phyloP scores from a whole-genome alignment of 35 echinoderm and acorn worm genomes.

The Eucidaris tribuloides region DNA sequence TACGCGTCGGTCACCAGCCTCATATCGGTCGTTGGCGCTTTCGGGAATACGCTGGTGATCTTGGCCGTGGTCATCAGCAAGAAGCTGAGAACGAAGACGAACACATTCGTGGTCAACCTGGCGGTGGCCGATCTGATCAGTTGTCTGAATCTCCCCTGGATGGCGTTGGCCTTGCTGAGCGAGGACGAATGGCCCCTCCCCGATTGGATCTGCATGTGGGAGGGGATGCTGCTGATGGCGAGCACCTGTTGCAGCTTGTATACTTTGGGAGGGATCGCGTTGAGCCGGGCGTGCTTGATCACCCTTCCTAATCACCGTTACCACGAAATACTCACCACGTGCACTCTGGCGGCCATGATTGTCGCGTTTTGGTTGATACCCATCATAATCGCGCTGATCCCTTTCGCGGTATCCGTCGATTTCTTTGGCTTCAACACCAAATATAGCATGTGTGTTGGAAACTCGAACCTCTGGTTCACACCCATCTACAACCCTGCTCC shows the following conservation, averaged over 20 bases:
- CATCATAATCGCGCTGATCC: slow-evolving; percentile 36
- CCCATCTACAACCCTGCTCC: slow-evolving; percentile 52
- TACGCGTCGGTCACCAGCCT: slow-evolving; percentile 26
- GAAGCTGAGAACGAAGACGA: slow-evolving; percentile 74
- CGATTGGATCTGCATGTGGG: slow-evolving; percentile 56
- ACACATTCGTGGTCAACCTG: slow-evolving; percentile 68
- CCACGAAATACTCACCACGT: slow-evolving; percentile 41
- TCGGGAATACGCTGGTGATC: slow-evolving; percentile 77
- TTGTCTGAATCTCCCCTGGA: slow-evolving; percentile 75
- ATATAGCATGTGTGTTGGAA: slow-evolving; percentile 81
- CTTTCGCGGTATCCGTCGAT: slow-evolving; percentile 32
- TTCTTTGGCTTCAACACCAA: slow-evolving; percentile 67
- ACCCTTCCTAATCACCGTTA: slow-evolving; percentile 47
- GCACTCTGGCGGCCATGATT: slow-evolving; percentile 24
- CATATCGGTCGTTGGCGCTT: slow-evolving; percentile 31
- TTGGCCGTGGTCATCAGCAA: slow-evolving; percentile 46
- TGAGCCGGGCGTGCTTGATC: slow-evolving; percentile 63
- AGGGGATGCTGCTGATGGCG: slow-evolving; percentile 34
- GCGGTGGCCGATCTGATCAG: slow-evolving; percentile 71
- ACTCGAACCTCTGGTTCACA: slow-evolving; percentile 37
- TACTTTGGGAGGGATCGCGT: slow-evolving; percentile 66
- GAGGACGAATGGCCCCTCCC: slow-evolving; percentile 70
- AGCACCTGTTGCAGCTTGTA: slow-evolving; percentile 72
- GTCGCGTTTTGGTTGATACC: slow-evolving; percentile 58
- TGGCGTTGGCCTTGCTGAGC: slow-evolving; percentile 54